Evolutionary conservation across 2,113 vertebrate genomes (phyloP), one percentile per base, ranked within the genome.

Genomic region (Gallinago jamesoni): DNA sequence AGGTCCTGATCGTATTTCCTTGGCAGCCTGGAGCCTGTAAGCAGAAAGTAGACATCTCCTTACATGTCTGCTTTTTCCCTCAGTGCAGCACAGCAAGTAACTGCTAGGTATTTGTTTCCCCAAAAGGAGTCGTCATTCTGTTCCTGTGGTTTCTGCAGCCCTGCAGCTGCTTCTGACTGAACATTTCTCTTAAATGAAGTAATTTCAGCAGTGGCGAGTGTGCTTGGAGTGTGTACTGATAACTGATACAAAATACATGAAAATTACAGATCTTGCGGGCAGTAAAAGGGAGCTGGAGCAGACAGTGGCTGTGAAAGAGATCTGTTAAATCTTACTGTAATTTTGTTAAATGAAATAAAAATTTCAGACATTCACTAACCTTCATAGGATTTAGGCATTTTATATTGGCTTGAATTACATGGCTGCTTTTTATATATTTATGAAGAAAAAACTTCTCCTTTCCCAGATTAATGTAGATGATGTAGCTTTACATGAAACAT

Each of bases 1-100:
- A 79, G 60, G 33, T 87, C 74, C 66, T 93, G 88, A 78, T 96
- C 43, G 3, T 94, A 92, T 95, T 93, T 96, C 64, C 91, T 72
- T 31, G 69, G 37, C 52, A 89, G 74, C 91, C 91, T 94, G 3
- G 0, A 84, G 94, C 66, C 48, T 76, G 33, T 75, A 48, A 96
- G 60, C 43, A 91, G 66, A 94, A 93, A 96, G 59, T 56, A 96
- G 77, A 79, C 84, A 75, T 89, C 69, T 85, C 48, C 48, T 95
- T 87, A 76, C 37, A 6, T 24, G 69, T 72, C 84, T 94, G 1
- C 78, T 57, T 90, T 67, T 76, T 9, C 43, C 50, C 27, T 85
- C 72, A 76, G 3, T 4, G 7, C 76, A 80, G 45, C 52, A 66
- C 50, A 85, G 53, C 45, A 81, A 94, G 83, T 82, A 92, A 91